phyloP scores from a whole-genome alignment of 2,113 vertebrate genomes.

The Xenopus tropicalis region UCB_Xtro_10.0 CM004444.2:116002001-116002500 shows the following conservation, averaged over 20 bases:
- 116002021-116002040: conserved; percentile 10
- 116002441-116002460: conserved; percentile 89
- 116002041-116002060: not conserved
- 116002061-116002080: not conserved
- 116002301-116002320: too few relatives aligned
- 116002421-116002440: conserved; percentile 94
- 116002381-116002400: too few relatives aligned
- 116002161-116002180: conserved; percentile 96
- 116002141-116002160: conserved; percentile 97
- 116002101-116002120: conserved; percentile 97
- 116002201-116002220: conserved; percentile 37
- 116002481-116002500: conserved; percentile 97
- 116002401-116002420: too few relatives aligned
- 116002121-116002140: conserved; percentile 92
- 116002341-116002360: too few relatives aligned
- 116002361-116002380: too few relatives aligned
- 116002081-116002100: conserved; percentile 47
- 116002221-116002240: too few relatives aligned
- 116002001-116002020: not conserved
- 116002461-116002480: conserved; percentile 85
- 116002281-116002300: too few relatives aligned
- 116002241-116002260: too few relatives aligned
- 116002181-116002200: conserved; percentile 91
- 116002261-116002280: too few relatives aligned
- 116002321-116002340: too few relatives aligned